These are phyloP conservation scores for Acrocera orbiculus DNA, from an alignment of 2,888 invertebrate genomes.

Conservation along the genomic window DNA sequence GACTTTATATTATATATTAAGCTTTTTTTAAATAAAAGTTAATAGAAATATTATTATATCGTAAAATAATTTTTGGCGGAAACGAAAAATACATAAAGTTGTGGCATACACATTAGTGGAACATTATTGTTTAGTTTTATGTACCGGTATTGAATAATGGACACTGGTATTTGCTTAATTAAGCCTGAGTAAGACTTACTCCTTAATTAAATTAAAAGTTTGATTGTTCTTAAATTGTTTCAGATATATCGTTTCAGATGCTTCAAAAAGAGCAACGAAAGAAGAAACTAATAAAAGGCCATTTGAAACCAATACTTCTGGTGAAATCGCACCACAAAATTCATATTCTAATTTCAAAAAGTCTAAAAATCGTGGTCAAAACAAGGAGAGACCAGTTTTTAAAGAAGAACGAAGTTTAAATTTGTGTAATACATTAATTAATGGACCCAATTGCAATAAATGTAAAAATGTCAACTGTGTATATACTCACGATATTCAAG, in stretches of 20 bases:
- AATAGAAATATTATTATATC: too few species aligned
- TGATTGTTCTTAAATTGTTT: background rate
- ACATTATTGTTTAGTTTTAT: too few species aligned
- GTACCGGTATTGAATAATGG: too few species aligned
- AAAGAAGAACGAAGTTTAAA: slow-evolving; percentile 24
- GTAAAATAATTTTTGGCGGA: too few species aligned
- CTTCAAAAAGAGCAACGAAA: slow-evolving; percentile 6
- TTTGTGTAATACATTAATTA: slow-evolving; percentile 23
- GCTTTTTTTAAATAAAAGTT: too few species aligned
- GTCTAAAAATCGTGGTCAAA: slow-evolving; percentile 26
- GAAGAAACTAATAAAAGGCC: background rate
- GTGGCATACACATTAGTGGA: too few species aligned
- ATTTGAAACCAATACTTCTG: too few species aligned
- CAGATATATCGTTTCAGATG: background rate
- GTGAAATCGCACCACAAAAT: too few species aligned
- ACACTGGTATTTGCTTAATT: slow-evolving; percentile 27
- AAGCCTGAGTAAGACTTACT: slow-evolving; percentile 18
- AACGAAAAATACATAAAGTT: too few species aligned
- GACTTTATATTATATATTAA: too few species aligned
- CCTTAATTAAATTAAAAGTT: background rate
- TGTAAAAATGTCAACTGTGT: slow-evolving; percentile 48
- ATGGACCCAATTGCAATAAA: slow-evolving; percentile 20
- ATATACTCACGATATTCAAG: slow-evolving; percentile 56
- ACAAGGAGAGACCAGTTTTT: slow-evolving; percentile 24
- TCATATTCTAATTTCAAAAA: too few species aligned